phyloP scores from a whole-genome alignment of 2,113 vertebrate species.

The Dromaius novaehollandiae region DNA sequence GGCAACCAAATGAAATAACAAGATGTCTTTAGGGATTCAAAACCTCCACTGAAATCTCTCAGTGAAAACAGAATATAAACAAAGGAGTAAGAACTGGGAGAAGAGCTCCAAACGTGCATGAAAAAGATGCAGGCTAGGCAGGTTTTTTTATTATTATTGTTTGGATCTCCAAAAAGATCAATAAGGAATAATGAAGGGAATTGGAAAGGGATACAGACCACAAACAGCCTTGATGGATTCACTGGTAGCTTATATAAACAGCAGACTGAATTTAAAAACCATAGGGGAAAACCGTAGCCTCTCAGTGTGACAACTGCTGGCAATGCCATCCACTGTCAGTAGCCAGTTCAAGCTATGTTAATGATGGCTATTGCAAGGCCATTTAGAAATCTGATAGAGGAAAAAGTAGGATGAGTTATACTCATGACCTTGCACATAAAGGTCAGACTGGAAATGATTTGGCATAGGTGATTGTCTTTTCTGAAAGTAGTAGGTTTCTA shows the following conservation, averaged over 20 bases:
- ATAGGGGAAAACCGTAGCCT: neutral
- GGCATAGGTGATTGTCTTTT: conserved; percentile 6
- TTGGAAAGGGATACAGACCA: neutral
- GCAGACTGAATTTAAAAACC: neutral
- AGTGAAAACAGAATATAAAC: neutral
- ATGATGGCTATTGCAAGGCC: conserved; percentile 30
- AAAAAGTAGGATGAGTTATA: conserved; percentile 43
- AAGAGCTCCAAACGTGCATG: neutral
- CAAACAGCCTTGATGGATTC: neutral
- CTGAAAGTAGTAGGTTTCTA: conserved; percentile 28
- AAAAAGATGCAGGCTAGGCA: neutral
- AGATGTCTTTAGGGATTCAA: neutral
- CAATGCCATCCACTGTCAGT: neutral
- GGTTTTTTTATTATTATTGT: neutral
- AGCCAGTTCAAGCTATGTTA: neutral
- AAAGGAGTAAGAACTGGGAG: neutral
- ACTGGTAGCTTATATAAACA: neutral
- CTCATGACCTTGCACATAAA: conserved; percentile 40
- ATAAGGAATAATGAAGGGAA: neutral
- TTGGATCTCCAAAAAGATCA: neutral
- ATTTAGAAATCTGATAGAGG: conserved; percentile 15
- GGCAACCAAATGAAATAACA: neutral
- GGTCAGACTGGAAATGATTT: conserved; percentile 47
- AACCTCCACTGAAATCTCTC: neutral
- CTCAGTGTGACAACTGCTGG: neutral